Base-by-base conservation (phyloP, 2,113 vertebrate genomes). In the Callipepla squamata region DNA sequence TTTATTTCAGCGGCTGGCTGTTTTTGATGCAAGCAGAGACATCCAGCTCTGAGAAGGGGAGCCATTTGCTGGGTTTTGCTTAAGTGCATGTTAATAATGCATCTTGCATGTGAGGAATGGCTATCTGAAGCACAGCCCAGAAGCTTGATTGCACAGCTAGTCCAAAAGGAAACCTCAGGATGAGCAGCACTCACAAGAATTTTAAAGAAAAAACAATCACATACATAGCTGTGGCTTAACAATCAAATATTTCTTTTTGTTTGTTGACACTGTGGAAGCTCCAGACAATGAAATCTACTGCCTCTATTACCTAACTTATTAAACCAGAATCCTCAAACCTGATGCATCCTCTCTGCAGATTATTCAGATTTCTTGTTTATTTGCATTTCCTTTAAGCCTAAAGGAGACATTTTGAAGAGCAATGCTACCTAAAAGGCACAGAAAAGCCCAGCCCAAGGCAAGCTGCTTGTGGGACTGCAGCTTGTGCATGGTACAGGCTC, bases 61-160 rank as follows among this genome's bases (percentile, higher is more conserved):
- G 48, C 17, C 85, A 40, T 68, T 93, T 55, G 93, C 87, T 63
- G 47, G 47, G 63, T 21, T 51, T 32, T 69, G 69, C 89, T 77
- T 80, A 82, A 50, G 89, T 9, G 80, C 67, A 34, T 62, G 72
- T 87, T 81, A 93, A 87, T 65, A 86, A 80, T 26, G 53, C 53
- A 44, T 89, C 59, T 13, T 22, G 42, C 8, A 1, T 2, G 74
- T 11, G 36, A 76, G 75, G 25, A 63, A 13, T 1, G 2, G 34
- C 6, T 14, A 47, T 18, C 21, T 5, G 2, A 30, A 59, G 75
- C 5, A 3, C 4, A 4, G 80, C 26, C 0, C 3, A 47, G 47
- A 61, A n/a, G 74, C 45, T 3, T 44, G 28, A 75, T 55, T 1
- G 57, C 76, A 82, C 47, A 44, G 25, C 16, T 3, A 38, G 23